These are phyloP conservation scores for Acanthacorydalis orientalis DNA, from an alignment of 2,888 invertebrate genomes.

Conservation along the genomic window DNA sequence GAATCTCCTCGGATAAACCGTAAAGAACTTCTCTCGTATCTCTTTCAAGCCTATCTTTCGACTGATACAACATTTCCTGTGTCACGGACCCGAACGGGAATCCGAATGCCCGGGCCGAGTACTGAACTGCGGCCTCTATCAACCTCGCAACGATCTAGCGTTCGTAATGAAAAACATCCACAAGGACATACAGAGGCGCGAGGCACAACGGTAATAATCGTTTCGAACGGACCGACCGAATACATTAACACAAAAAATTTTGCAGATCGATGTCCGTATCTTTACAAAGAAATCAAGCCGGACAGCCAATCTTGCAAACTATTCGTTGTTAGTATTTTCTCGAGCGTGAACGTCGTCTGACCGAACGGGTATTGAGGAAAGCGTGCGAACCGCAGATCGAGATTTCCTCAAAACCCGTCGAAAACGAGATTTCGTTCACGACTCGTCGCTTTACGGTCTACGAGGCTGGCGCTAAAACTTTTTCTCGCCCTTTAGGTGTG, in stretches of 20 bases:
- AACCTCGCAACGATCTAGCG: conserved; percentile 2
- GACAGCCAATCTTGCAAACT: background rate
- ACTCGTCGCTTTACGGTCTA: too few species aligned
- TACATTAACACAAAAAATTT: background rate
- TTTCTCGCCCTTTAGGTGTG: background rate
- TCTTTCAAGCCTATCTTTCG: conserved; percentile 1
- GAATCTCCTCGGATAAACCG: background rate
- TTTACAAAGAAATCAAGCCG: background rate
- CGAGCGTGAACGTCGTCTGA: background rate
- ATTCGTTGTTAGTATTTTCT: background rate
- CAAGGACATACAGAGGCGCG: background rate
- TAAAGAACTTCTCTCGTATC: too few species aligned
- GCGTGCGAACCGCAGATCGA: background rate
- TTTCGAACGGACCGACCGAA: background rate
- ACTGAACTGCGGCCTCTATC: background rate
- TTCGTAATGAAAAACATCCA: background rate
- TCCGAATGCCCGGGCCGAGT: background rate
- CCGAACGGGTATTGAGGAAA: background rate
- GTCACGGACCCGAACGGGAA: background rate
- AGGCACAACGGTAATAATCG: background rate
- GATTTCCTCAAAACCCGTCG: background rate
- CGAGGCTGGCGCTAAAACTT: too few species aligned
- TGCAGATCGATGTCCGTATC: too few species aligned
- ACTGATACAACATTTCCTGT: background rate
- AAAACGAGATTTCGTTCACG: background rate